Conservation (phyloP, 2,888 invertebrate genomes). For the Drosophila meridionalis region DNA sequence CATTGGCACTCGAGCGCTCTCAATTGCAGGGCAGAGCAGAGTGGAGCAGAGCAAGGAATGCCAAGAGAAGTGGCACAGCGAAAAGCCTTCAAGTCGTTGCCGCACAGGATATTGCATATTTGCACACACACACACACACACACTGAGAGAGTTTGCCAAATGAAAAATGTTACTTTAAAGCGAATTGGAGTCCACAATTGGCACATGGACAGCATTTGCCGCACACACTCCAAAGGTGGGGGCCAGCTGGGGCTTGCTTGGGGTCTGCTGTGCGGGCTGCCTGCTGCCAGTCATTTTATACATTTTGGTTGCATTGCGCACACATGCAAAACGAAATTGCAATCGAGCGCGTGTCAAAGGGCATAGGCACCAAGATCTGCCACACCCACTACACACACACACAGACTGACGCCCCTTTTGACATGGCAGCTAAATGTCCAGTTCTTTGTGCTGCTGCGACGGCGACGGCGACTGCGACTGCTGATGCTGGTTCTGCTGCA, state of each 20-base stretch:
- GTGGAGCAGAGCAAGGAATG: background rate
- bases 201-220: slow-evolving; percentile 34
- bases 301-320: slow-evolving; percentile 66
- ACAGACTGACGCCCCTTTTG: slow-evolving; percentile 11
- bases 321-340: slow-evolving; percentile 71
- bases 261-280: slow-evolving; percentile 45
- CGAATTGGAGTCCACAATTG: slow-evolving; percentile 64
- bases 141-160: slow-evolving; percentile 24
- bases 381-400: background rate
- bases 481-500: slow-evolving; percentile 29
- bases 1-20: slow-evolving; percentile 70
- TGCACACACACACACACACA: slow-evolving; percentile 31
- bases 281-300: slow-evolving; percentile 72
- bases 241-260: background rate
- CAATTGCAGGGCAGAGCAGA: slow-evolving; percentile 39
- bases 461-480: slow-evolving; percentile 12
- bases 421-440: slow-evolving; percentile 66
- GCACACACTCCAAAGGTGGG: slow-evolving; percentile 3
- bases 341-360: slow-evolving; percentile 72
- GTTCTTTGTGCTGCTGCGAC: slow-evolving; percentile 46
- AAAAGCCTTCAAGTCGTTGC: slow-evolving; percentile 53
- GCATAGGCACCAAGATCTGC: slow-evolving; percentile 61
- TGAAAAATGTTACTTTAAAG: slow-evolving; percentile 79
- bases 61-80: slow-evolving; percentile 27
- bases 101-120: slow-evolving; percentile 80